Percentiles rank a stretch among this genome's conserved stretches.
phyloP scores from a whole-genome alignment of 2,797 vertebrate genomes.

The Falco rusticolus region DNA sequence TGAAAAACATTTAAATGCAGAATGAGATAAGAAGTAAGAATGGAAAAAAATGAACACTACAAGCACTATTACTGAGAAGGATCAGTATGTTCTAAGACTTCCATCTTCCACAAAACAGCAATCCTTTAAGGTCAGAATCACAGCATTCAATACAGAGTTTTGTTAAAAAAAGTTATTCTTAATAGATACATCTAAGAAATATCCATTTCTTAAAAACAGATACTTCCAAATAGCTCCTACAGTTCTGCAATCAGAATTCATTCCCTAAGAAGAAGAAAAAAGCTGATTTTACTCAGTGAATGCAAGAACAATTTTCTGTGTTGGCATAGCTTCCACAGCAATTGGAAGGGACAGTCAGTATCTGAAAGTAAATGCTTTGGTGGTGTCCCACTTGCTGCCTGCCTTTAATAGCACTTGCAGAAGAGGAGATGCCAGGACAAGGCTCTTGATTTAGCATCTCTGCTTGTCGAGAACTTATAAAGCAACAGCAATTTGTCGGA shows the following conservation, averaged over 20 bases:
- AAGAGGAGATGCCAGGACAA: background rate
- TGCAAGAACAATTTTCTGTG: background rate
- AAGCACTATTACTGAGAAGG: background rate
- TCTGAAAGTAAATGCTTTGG: background rate
- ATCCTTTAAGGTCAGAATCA: background rate
- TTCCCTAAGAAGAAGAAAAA: background rate
- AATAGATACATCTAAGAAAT: background rate
- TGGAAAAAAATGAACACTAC: background rate
- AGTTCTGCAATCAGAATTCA: background rate
- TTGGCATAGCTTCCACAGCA: background rate
- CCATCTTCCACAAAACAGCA: background rate
- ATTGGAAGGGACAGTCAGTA: background rate
- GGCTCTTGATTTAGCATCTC: background rate
- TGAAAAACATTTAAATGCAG: background rate
- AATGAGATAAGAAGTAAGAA: background rate
- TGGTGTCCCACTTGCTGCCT: background rate
- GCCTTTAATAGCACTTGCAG: background rate
- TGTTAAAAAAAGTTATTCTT: background rate
- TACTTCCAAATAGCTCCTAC: background rate
- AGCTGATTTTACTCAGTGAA: background rate
- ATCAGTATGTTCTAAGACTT: background rate
- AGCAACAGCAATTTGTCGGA: background rate
- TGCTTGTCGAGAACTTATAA: background rate
- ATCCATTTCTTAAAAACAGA: background rate
- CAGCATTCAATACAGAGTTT: background rate